Evolutionary conservation across 2,888 invertebrate genomes (phyloP).

Genomic region (Dryocosmus kuriphilus): DNA sequence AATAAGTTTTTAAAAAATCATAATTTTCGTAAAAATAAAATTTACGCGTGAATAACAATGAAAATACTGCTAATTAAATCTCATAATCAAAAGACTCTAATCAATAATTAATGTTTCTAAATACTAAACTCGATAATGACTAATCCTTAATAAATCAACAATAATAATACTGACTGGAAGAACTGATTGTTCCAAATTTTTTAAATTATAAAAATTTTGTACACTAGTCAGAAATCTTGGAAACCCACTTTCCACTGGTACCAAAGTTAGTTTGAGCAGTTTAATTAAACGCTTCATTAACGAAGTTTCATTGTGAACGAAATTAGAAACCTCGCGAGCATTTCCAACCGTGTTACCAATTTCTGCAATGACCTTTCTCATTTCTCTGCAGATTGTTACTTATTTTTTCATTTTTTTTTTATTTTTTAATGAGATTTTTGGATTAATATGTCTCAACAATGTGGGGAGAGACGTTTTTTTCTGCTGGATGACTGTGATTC

Average conservation of each 20-base stretch:
- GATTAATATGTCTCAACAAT: neutral
- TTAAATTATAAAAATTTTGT: neutral
- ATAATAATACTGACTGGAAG: neutral
- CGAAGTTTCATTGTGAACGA: neutral
- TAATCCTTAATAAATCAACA: neutral
- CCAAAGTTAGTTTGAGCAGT: neutral
- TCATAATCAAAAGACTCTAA: neutral
- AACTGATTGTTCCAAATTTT: neutral
- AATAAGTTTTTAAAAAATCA: neutral
- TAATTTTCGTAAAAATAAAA: neutral
- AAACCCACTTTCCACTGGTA: neutral
- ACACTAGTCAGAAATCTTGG: neutral
- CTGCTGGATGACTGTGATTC: slow-evolving; percentile 31
- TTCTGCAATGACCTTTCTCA: neutral
- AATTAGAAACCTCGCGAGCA: neutral
- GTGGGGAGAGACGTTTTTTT: slow-evolving; percentile 22
- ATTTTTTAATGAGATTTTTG: neutral
- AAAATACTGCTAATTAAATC: neutral
- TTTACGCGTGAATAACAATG: neutral
- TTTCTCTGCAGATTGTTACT: neutral
- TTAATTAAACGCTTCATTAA: neutral
- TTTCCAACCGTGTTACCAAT: neutral
- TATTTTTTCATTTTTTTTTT: neutral
- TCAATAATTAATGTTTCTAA: neutral
- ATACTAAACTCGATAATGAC: too few relatives aligned